Evolutionary conservation across 2,888 invertebrate genomes (phyloP), one percentile per base, ranked within the genome.

Genomic region (Hemicrepidius hirtus): DNA sequence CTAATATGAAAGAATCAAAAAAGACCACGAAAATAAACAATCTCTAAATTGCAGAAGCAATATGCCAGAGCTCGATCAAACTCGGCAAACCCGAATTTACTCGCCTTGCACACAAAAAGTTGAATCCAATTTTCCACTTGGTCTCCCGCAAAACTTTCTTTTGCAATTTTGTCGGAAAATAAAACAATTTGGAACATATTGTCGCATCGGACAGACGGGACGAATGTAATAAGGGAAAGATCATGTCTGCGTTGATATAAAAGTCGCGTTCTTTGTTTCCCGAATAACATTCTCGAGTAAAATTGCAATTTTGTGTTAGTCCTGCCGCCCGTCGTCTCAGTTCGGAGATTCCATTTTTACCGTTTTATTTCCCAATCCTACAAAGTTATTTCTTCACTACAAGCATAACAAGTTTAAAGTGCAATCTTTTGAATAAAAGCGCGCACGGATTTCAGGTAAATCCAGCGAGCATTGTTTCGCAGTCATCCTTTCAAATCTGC

Each of bases 81-180:
- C 70, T 69, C 73, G 73, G 67, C 69, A 73, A 73, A 60, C 53
- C 71, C 75, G 75, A 75, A 69, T 76, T 70, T 73, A 68, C 68
- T 76, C 76, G 75, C 49, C 64, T 70, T 71, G 74, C 75, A 57
- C 57, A 71, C 78, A 82, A 84, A 83, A 84, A 84, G 81, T 84
- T 82, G 83, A 82, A 84, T 84, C 83, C 84, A 84, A 84, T 84
- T 84, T 84, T 84, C 84, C 83, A 82, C 81, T 81, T 82, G 83
- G 82, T 80, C 79, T 83, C 80, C 80, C 81, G 78, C 82, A 80
- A 82, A 84, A 84, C 82, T 84, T 84, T 83, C 82, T 81, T 82
- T 82, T 81, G 81, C 82, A 80, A 80, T 82, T 82, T 79, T 80
- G 78, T 80, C 76, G 73, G 80, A 81, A 82, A 82, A 84, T 84